Base-by-base conservation (phyloP, 1,140 invertebrate species). In the Paralvinella palmiformis region DNA sequence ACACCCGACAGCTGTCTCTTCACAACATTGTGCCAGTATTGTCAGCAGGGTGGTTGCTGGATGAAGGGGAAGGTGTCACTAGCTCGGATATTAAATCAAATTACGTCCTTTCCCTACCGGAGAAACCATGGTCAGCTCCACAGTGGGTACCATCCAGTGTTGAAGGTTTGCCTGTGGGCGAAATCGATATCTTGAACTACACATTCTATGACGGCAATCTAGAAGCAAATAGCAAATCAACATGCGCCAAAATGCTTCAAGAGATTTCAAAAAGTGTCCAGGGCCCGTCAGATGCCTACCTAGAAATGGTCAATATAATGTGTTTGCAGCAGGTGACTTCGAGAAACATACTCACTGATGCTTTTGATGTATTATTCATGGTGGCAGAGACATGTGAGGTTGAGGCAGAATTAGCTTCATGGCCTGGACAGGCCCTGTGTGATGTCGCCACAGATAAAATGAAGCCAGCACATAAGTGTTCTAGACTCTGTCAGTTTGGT, bases 1-100 rank as follows among this genome's bases (percentile, higher is more conserved):
- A 72, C 31, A 52, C 67, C 13, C 69, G 66, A 52, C 52, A 65
- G 24, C 68, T 68, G 61, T 50, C 65, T 55, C 69, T 69, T n/a
- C 15, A 56, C 10, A 52, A 63, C 33, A 64, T 66, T 3, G 56
- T 53, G 7, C 56, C 66, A 45, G 22, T 31, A 15, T 52, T 72
- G 17, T 55, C n/a, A 41, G 63, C 56, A 4, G 59, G 61, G 3
- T 72, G 71, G 71, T 60, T 41, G 13, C 70, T 72, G 62, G 69
- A 72, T 63, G 71, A 72, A 65, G 71, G 71, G 2, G 45, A 65
- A 20, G 67, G 68, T 1, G 22, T 36, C 7, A 44, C 1, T 15
- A 27, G 65, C 17, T 37, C 35, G 15, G 69, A 72, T 56, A 50
- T 62, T 29, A 36, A 70, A 22, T 35, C 29, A 22, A 24, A 52